These are phyloP conservation scores for Eulithis testata DNA, from an alignment of 2,888 invertebrate species.

Conservation along the genomic window DNA sequence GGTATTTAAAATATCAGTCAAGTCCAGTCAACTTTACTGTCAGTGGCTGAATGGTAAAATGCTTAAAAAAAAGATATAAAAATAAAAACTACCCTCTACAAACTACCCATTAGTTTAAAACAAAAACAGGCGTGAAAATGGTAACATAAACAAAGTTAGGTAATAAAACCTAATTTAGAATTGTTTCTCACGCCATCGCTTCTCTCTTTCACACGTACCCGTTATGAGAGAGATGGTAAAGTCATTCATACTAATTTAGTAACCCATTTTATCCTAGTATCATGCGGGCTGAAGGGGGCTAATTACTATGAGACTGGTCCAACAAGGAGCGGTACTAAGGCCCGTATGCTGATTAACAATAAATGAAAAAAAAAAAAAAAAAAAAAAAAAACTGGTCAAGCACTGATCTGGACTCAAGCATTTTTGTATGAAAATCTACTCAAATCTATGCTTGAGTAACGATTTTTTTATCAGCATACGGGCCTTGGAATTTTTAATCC, in stretches of 20 bases:
- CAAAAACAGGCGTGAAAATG: slow-evolving; percentile 23
- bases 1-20: no score
- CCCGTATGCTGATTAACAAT: no score
- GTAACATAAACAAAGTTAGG: slow-evolving; percentile 53
- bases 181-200: slow-evolving; percentile 56
- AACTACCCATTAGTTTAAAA: not conserved
- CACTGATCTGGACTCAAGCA: no score
- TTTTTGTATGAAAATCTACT: no score
- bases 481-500: slow-evolving; percentile 2
- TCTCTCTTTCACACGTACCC: slow-evolving; percentile 45
- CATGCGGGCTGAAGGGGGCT: slow-evolving; percentile 51
- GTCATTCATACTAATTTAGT: slow-evolving; percentile 60
- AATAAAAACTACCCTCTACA: slow-evolving; percentile 6
- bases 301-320: slow-evolving; percentile 3
- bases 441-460: no score
- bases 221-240: slow-evolving; percentile 40
- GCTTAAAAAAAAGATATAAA: no score
- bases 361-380: no score
- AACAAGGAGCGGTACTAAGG: not conserved
- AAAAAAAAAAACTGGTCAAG: no score
- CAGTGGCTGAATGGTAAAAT: no score
- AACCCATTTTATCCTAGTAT: slow-evolving; percentile 53
- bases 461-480: no score
- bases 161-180: slow-evolving; percentile 49
- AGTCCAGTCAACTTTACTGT: no score